Conservation (phyloP, 2,797 vertebrate genomes). For the Sebastolobus alascanus region DNA sequence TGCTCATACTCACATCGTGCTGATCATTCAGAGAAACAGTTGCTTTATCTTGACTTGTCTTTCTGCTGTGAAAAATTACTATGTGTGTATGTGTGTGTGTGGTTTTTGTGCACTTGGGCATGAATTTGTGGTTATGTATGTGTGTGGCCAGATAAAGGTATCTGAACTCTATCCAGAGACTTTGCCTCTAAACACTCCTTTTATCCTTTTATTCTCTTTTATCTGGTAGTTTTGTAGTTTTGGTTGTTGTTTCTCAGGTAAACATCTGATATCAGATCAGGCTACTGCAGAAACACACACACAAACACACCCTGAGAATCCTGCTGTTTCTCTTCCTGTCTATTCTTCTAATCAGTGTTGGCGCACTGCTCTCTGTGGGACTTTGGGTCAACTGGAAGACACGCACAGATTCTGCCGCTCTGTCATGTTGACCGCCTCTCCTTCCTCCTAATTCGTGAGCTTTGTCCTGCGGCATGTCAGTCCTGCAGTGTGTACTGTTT, state of each 20-base stretch:
- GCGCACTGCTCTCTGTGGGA: slow-evolving; percentile 55
- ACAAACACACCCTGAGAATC: slow-evolving; percentile 41
- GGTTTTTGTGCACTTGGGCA: slow-evolving; percentile 9
- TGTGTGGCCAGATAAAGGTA: slow-evolving; percentile 36
- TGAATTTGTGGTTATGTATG: background rate
- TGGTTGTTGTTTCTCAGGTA: slow-evolving; percentile 49
- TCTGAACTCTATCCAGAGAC: slow-evolving; percentile 30
- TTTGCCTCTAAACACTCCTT: slow-evolving; percentile 23
- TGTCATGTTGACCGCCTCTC: slow-evolving; percentile 32
- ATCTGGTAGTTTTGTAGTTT: slow-evolving; percentile 43
- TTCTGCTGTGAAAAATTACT: slow-evolving; percentile 23
- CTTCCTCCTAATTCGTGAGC: slow-evolving; percentile 8
- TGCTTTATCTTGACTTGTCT: slow-evolving; percentile 28
- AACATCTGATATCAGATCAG: slow-evolving; percentile 45
- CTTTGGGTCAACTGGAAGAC: slow-evolving; percentile 61
- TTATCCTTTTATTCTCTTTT: slow-evolving; percentile 38
- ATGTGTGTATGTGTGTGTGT: slow-evolving; percentile 7
- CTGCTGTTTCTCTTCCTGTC: slow-evolving; percentile 50
- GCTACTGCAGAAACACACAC: slow-evolving; percentile 27
- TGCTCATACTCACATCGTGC: slow-evolving; percentile 32
- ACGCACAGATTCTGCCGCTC: slow-evolving; percentile 29
- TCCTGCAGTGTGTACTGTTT: slow-evolving; percentile 2
- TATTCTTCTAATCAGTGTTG: slow-evolving; percentile 65
- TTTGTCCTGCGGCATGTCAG: slow-evolving; percentile 1
- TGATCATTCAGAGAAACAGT: slow-evolving; percentile 36